These are phyloP conservation scores for Pelusios castaneus DNA, from an alignment of 2,113 vertebrate species.

Conservation along the genomic window DNA sequence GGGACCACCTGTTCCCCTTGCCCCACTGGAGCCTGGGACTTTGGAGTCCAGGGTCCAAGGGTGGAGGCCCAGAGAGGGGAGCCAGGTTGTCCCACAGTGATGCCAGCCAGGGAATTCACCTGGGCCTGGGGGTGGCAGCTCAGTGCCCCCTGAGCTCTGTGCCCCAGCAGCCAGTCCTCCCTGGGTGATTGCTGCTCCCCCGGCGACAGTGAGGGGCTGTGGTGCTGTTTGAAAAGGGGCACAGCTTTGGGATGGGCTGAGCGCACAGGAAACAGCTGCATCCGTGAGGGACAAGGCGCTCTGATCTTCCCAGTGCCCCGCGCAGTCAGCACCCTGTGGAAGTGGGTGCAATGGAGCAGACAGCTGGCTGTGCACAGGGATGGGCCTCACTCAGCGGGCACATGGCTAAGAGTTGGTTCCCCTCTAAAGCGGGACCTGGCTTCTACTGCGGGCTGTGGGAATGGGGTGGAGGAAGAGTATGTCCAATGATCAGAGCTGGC, in stretches of 20 bases:
- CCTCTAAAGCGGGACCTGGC: background rate
- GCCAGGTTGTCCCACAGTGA: too few relatives aligned
- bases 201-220: background rate
- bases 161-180: background rate
- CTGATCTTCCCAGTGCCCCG: too few relatives aligned
- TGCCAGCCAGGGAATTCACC: background rate
- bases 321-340: background rate
- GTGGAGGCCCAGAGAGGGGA: too few relatives aligned
- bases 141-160: background rate
- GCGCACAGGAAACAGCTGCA: too few relatives aligned
- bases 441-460: background rate
- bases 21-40: too few relatives aligned
- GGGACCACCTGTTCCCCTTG: too few relatives aligned
- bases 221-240: background rate
- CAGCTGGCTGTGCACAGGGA: too few relatives aligned
- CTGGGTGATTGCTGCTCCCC: background rate
- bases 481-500: background rate
- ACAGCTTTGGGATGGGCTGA: too few relatives aligned
- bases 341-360: background rate
- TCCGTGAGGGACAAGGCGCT: background rate
- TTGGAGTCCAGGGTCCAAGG: too few relatives aligned
- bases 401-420: background rate
- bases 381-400: too few relatives aligned
- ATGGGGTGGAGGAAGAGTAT: background rate
- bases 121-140: background rate